A percentile compares a stretch with the other conserved stretches of the same genome.
These are phyloP conservation scores for Tenualosa thibaudeaui DNA, from an alignment of 2,797 vertebrate genomes.

Conservation along the genomic window DNA sequence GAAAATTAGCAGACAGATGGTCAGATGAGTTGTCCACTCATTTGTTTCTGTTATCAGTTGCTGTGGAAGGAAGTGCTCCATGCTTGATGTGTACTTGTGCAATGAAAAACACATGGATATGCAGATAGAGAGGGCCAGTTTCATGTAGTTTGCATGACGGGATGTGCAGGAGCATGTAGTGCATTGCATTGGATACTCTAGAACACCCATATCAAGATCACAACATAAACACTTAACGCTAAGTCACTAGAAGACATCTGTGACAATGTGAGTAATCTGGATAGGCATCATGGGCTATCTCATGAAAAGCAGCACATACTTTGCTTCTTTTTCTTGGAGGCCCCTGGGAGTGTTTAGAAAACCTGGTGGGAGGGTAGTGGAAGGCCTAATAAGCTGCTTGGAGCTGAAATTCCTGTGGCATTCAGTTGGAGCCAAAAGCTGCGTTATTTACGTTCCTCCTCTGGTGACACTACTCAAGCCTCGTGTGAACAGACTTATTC, in stretches of 20 bases:
- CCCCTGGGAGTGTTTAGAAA: conserved; percentile 30
- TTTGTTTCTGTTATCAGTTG: not conserved
- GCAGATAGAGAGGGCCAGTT: not conserved
- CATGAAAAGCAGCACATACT: not conserved
- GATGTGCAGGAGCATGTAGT: not conserved
- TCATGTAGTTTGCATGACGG: not conserved
- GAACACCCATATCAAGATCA: not conserved
- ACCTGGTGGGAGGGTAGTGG: conserved; percentile 17
- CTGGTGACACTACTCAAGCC: conserved; percentile 65
- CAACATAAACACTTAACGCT: not conserved
- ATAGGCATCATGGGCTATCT: not conserved
- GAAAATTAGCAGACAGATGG: not conserved
- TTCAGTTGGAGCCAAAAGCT: conserved; percentile 62
- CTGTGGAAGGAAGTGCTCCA: not conserved
- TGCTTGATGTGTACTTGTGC: not conserved
- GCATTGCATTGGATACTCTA: not conserved
- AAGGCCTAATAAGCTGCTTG: conserved; percentile 53
- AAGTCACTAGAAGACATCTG: not conserved
- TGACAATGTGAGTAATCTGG: conserved; percentile 1
- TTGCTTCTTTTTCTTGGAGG: not conserved
- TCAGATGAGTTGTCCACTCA: not conserved
- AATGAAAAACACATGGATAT: not conserved
- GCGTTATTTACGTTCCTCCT: conserved; percentile 64
- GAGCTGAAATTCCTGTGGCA: conserved; percentile 58
- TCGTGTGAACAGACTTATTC: conserved; percentile 59